Evolutionary conservation across 2,888 invertebrate species (phyloP).

Genomic region (Tetramorium bicarinatum): DNA sequence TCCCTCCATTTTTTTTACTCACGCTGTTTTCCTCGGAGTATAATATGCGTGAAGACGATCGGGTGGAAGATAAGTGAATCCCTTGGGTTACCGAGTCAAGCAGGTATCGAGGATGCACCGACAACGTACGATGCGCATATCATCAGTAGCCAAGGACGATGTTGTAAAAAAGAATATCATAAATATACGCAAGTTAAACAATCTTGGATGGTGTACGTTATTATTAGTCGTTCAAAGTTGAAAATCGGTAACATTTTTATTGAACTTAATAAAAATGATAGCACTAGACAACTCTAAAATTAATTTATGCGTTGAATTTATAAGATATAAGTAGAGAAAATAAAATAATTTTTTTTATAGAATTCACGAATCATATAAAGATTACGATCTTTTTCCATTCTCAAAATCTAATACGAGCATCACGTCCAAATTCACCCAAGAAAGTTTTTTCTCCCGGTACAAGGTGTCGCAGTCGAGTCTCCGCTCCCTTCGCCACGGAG

Average conservation of each 20-base stretch:
- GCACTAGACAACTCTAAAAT: neutral
- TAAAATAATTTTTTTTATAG: neutral
- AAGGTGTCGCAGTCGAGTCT: constrained; percentile 66
- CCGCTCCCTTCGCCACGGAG: constrained; percentile 42
- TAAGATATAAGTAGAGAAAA: neutral
- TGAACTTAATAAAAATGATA: neutral
- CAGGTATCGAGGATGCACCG: constrained; percentile 75
- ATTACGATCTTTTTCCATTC: neutral
- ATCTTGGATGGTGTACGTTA: neutral
- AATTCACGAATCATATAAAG: neutral
- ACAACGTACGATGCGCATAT: constrained; percentile 67
- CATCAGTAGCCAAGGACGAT: constrained; percentile 68
- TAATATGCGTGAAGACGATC: constrained; percentile 85
- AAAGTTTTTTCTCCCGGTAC: constrained; percentile 53
- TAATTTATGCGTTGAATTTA: neutral
- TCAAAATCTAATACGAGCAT: neutral
- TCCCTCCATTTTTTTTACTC: constrained; percentile 72
- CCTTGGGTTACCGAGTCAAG: constrained; percentile 77
- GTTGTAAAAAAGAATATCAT: neutral
- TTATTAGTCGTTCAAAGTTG: neutral
- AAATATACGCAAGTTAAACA: neutral
- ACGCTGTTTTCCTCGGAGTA: constrained; percentile 80
- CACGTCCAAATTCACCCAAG: neutral
- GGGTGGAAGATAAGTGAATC: constrained; percentile 82
- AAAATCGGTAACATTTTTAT: neutral